A percentile compares a stretch with the other conserved stretches of the same genome.
Conservation (phyloP, 2,113 vertebrate genomes). For the Sceloporus tristichus region DNA sequence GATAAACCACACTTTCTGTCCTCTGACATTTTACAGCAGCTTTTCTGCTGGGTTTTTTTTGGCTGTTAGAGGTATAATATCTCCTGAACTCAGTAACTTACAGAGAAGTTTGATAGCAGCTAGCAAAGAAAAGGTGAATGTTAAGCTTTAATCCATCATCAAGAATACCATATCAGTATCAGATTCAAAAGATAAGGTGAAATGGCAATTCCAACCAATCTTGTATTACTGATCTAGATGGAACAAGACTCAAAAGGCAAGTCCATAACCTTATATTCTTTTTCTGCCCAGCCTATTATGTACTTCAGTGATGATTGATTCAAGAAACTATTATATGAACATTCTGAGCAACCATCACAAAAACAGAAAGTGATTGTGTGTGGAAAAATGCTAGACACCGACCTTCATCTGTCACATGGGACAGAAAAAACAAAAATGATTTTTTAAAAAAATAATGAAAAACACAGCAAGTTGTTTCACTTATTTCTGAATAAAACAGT, state of each 20-base stretch:
- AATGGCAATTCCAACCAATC: background rate
- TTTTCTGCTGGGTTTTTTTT: slow-evolving; percentile 6
- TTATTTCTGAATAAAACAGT: background rate
- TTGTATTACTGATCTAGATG: background rate
- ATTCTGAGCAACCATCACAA: background rate
- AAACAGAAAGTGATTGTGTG: background rate
- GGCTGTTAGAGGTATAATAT: slow-evolving; percentile 51
- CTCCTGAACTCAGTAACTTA: slow-evolving; percentile 32
- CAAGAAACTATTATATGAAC: background rate
- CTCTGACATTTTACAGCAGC: slow-evolving; percentile 59
- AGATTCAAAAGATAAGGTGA: slow-evolving; percentile 5
- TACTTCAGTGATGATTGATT: slow-evolving; percentile 45
- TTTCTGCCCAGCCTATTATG: background rate
- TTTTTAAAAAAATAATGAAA: background rate
- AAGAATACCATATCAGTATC: slow-evolving; percentile 13
- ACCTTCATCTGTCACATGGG: background rate
- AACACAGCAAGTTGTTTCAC: no score
- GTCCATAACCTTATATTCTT: background rate
- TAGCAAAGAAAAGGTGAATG: slow-evolving; percentile 51
- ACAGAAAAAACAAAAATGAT: background rate
- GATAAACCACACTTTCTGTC: slow-evolving; percentile 49
- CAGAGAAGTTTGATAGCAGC: slow-evolving; percentile 53
- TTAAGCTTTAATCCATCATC: slow-evolving; percentile 35
- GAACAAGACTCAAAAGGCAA: background rate
- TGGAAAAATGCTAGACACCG: slow-evolving; percentile 10